Evolutionary conservation across 2,797 vertebrate genomes (phyloP).

Genomic region (Brachymystax lenok): DNA sequence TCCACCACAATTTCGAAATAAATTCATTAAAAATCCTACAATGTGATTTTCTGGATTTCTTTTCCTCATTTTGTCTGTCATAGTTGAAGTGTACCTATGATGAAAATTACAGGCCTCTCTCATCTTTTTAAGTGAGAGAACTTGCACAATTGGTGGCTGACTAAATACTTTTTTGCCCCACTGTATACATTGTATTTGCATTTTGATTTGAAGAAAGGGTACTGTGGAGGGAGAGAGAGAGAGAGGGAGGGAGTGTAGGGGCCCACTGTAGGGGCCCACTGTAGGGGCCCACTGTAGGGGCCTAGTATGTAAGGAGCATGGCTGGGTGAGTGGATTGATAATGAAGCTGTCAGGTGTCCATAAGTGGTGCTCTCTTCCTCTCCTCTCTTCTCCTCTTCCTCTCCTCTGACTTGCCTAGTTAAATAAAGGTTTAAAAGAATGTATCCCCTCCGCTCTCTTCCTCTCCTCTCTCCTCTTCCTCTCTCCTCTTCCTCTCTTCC

Average conservation of each 20-base stretch:
- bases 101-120: too few species aligned
- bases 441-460: neutral
- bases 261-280: neutral
- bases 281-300: neutral
- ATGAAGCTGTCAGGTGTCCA: conserved; percentile 19
- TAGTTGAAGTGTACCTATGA: too few species aligned
- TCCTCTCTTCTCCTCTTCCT: neutral
- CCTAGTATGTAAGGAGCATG: neutral
- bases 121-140: too few species aligned
- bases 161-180: too few species aligned
- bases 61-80: too few species aligned
- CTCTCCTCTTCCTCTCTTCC: too few species aligned
- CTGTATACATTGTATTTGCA: neutral
- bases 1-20: too few species aligned
- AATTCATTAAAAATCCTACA: too few species aligned
- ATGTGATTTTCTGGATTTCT: too few species aligned
- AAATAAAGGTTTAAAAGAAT: too few species aligned
- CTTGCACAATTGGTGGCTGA: too few species aligned
- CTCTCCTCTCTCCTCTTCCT: too few species aligned
- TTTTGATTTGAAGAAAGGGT: neutral
- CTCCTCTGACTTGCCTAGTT: conserved; percentile 16
- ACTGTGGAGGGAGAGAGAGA: neutral
- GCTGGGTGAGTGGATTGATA: conserved; percentile 20
- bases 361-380: neutral
- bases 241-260: neutral